phyloP scores from a whole-genome alignment of 2,113 vertebrate species.

The Pangasianodon gigas region DNA sequence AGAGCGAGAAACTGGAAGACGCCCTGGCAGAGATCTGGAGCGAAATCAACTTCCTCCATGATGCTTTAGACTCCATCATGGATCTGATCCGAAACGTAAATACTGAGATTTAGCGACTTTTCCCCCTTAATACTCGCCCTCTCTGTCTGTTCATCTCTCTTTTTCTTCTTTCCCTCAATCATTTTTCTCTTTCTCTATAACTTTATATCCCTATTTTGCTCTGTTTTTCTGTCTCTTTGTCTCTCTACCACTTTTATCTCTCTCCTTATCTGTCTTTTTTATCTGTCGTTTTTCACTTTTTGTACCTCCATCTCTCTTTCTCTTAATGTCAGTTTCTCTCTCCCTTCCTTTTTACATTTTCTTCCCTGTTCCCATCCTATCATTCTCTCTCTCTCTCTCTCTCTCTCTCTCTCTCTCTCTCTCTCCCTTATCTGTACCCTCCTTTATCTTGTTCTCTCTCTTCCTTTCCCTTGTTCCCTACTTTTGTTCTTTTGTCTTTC shows the following conservation, averaged over 20 bases:
- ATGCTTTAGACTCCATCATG: conserved; percentile 53
- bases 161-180: neutral
- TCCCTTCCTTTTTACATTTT: no score
- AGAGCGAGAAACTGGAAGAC: conserved; percentile 39
- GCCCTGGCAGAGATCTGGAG: conserved; percentile 57
- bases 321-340: neutral
- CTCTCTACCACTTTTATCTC: neutral
- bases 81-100: conserved; percentile 59
- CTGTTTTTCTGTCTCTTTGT: neutral
- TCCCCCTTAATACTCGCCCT: neutral
- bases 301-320: neutral
- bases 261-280: neutral
- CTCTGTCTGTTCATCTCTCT: neutral
- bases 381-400: neutral
- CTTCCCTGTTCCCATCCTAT: neutral
- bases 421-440: neutral
- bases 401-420: no score
- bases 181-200: neutral
- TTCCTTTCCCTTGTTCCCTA: neutral
- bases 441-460: neutral
- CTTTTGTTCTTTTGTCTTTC: neutral
- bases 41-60: conserved; percentile 56
- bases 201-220: neutral
- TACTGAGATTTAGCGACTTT: conserved; percentile 3
- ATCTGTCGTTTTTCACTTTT: neutral